These are phyloP conservation scores for Coracias cyanogaster DNA, from an alignment of 2,797 vertebrate species.

Conservation along the genomic window DNA sequence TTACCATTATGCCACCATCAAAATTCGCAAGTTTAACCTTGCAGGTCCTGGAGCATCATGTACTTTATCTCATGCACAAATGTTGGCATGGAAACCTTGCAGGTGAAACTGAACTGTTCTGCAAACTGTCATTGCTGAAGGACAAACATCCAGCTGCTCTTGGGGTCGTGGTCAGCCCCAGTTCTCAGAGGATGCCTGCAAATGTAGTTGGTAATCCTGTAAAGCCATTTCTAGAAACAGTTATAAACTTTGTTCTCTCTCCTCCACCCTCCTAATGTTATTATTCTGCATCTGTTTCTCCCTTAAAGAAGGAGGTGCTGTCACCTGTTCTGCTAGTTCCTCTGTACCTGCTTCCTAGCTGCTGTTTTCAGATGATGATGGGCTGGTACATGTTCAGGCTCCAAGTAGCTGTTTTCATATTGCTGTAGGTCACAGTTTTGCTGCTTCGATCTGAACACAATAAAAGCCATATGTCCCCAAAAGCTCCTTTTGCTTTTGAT, in stretches of 20 bases:
- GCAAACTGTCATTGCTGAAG: background rate
- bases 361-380: background rate
- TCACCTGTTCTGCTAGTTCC: background rate
- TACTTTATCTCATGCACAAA: background rate
- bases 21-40: background rate
- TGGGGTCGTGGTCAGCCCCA: background rate
- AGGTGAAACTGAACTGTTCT: background rate
- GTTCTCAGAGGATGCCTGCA: background rate
- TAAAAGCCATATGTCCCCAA: background rate
- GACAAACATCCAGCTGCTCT: background rate
- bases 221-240: background rate
- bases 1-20: background rate
- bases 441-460: background rate
- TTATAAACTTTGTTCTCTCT: background rate
- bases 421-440: background rate
- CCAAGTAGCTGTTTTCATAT: background rate
- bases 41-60: background rate
- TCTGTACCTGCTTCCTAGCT: background rate
- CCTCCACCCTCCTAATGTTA: background rate
- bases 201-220: background rate
- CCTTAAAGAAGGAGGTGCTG: background rate
- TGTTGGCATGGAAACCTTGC: background rate
- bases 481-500: background rate
- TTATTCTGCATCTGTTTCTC: background rate
- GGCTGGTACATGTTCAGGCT: background rate